phyloP scores from a whole-genome alignment of 2,797 vertebrate species.

The Sebastes kiyomatsui region DNA sequence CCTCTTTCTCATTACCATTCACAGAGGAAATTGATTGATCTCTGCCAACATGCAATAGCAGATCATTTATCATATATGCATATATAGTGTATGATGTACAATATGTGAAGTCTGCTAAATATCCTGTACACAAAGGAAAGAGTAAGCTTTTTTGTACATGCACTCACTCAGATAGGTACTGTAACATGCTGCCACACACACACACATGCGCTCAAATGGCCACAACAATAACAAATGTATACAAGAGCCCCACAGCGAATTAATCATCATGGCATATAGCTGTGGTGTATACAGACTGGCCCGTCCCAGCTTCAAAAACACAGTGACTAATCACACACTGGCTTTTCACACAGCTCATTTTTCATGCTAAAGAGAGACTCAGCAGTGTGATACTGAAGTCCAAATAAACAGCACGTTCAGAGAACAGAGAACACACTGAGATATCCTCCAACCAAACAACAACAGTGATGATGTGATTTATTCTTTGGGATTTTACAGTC shows the following conservation, averaged over 20 bases:
- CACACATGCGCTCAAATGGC: background rate
- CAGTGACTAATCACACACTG: slow-evolving; percentile 60
- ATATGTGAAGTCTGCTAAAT: background rate
- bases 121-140: background rate
- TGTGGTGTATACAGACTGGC: slow-evolving; percentile 38
- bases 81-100: background rate
- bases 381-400: slow-evolving; percentile 39
- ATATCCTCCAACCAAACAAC: slow-evolving; percentile 19
- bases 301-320: slow-evolving; percentile 52
- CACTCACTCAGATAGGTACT: background rate
- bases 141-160: background rate
- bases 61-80: background rate
- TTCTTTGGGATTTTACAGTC: slow-evolving; percentile 25
- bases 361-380: slow-evolving; percentile 58
- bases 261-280: slow-evolving; percentile 63
- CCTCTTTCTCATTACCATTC: background rate
- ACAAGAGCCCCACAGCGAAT: slow-evolving; percentile 36
- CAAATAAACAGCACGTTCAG: slow-evolving; percentile 40
- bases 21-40: slow-evolving; percentile 14
- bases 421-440: background rate
- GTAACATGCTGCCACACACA: background rate
- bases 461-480: slow-evolving; percentile 40
- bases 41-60: background rate
- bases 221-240: slow-evolving; percentile 50
- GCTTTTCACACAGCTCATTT: slow-evolving; percentile 59